Evolutionary conservation across 2,113 vertebrate species (phyloP), one percentile per base, ranked within the genome.

Genomic region (Xiphophorus maculatus): DNA sequence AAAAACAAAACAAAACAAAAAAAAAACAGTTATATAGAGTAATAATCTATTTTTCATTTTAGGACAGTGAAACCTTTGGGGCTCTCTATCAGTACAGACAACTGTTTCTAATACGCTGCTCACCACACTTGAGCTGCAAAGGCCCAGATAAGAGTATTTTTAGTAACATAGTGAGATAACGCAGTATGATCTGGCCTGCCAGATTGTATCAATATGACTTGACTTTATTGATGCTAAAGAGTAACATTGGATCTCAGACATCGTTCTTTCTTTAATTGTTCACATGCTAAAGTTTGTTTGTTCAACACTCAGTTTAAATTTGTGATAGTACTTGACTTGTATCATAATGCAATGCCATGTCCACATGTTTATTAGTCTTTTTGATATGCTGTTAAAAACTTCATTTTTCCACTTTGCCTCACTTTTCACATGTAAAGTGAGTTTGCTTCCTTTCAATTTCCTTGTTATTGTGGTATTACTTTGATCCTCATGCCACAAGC

Each of bases 71-170:
- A 69, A 79, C 62, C 66, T 79, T 54, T 68, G 77, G 79, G 79
- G 83, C 66, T 73, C 63, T 62, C 30, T 73, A 64, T 87, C 83
- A 72, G 69, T 54, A 67, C 14, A 79, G 70, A 76, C 83, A 81
- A 73, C 80, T 81, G 72, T 89, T 81, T 75, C 67, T 81, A 78
- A 35, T 65, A 15, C 60, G 33, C 70, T 64, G 76, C 76, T 84
- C 67, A 33, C 63, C 15, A 61, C 71, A 69, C 64, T 66, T 33
- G 64, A 76, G 63, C 81, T 80, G 80, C 78, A 69, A 64, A 80
- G 80, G 80, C 87, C 84, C 83, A 77, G 75, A 87, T 81, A 66
- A 42, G 71, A 74, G 79, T 91, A 93, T 90, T 90, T 92, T 88
- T 92, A 91, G 90, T 61, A 89, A 74, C 81, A 86, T 76, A 80